Base-by-base conservation (phyloP, 1,140 invertebrate species). In the Diprion similis region DNA sequence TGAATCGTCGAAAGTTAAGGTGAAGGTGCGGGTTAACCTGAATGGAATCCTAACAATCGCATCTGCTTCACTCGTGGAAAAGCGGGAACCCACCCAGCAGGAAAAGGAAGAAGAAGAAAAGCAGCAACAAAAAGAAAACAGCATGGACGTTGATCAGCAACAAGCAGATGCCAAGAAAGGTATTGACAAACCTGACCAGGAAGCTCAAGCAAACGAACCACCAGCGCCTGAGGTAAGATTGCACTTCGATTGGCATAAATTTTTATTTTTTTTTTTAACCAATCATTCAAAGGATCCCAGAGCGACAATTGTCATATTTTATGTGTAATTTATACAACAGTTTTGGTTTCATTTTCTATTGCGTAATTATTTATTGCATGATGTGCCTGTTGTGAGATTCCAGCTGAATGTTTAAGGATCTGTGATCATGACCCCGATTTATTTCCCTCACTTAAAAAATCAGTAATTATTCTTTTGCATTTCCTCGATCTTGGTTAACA, bases 1-100 rank as follows among this genome's bases (percentile, higher is more conserved):
- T 8, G 96, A 97, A 80, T 92, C 92, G 45, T 93, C 96, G 68
- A 98, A 98, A 88, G 94, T 99, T 0, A 99, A 99, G 87, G 93
- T 99, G 0, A 99, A 99, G 89, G 95, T 97, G 8, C 90, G 97
- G 75, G 90, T 99, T 18, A 98, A 98, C 87, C 89, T 95, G 15
- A 95, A 99, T 86, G 98, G 98, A 15, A 94, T 99, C 68, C 93
- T 99, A 79, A 92, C 91, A 8, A 91, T 99, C 6, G 92, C 92
- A 4, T 95, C 93, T 73, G 98, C 98, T 1, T 93, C 93, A 0
- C 86, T 98, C 73, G 91, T 95, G 37, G 97, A 99, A 84, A 96
- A 95, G 87, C 92, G 91, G 77, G 93, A 95, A 79, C 84, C 89
- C 1, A 84, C 90, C 11, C 91, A 94, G 79, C 88, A 86, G 74